A percentile compares a stretch with the other conserved stretches of the same genome.
phyloP scores from a whole-genome alignment of 92 coral and sea anemone species.

The Pocillopora meandrina region DNA sequence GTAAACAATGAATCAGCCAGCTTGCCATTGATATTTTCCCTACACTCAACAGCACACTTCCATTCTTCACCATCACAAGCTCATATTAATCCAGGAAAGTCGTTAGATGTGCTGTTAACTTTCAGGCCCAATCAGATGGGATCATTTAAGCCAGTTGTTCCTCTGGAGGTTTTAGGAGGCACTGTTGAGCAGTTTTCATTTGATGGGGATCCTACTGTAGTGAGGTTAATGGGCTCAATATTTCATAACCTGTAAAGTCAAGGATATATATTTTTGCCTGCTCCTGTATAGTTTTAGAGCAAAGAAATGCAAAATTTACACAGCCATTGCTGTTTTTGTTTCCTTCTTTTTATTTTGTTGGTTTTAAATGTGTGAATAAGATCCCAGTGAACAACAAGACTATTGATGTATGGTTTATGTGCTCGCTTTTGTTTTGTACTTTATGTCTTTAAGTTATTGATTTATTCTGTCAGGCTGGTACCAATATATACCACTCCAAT shows the following conservation, averaged over 20 bases:
- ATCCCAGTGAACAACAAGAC: too few relatives aligned
- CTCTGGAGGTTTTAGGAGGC: conserved; percentile 76
- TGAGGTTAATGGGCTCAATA: conserved; percentile 31
- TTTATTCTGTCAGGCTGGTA: conserved; percentile 50
- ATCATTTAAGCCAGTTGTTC: conserved; percentile 70
- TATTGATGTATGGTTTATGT: background rate
- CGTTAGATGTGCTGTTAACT: conserved; percentile 78
- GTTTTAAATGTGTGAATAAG: too few relatives aligned
- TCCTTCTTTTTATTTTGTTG: too few relatives aligned
- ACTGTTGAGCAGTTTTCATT: conserved; percentile 67
- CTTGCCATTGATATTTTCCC: conserved; percentile 77
- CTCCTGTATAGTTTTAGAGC: too few relatives aligned
- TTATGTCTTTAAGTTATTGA: background rate
- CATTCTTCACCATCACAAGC: conserved; percentile 82
- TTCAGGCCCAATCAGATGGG: conserved; percentile 98
- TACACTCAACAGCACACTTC: conserved; percentile 86
- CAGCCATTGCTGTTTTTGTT: too few relatives aligned
- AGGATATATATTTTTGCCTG: too few relatives aligned
- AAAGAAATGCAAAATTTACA: too few relatives aligned
- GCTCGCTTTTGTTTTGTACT: background rate
- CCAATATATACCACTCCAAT: conserved; percentile 76
- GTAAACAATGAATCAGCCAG: conserved; percentile 90
- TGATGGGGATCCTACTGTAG: conserved; percentile 70
- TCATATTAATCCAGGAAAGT: conserved; percentile 69
- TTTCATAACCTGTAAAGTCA: too few relatives aligned